These are phyloP conservation scores for Doris montereyensis DNA, from an alignment of 2,888 invertebrate species.

Conservation along the genomic window DNA sequence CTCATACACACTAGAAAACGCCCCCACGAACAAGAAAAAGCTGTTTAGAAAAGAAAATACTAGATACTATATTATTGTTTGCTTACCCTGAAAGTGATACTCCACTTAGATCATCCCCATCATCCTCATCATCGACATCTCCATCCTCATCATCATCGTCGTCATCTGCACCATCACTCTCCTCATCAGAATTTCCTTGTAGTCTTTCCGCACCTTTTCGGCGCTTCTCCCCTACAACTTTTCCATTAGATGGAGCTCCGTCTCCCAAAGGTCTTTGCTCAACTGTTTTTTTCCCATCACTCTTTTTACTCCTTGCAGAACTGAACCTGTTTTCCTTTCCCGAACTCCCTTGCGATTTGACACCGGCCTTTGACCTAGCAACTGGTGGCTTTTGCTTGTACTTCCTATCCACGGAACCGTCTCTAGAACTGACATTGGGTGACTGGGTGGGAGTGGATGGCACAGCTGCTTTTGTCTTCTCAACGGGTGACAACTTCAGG, in stretches of 20 bases:
- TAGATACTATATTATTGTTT: no score
- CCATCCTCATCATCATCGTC: slow-evolving; percentile 41
- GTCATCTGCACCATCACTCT: slow-evolving; percentile 28
- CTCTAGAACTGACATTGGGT: neutral
- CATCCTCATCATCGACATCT: slow-evolving; percentile 37
- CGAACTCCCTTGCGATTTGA: neutral
- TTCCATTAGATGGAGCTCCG: slow-evolving; percentile 53
- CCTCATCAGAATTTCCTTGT: neutral
- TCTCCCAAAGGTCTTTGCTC: slow-evolving; percentile 60
- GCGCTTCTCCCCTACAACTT: slow-evolving; percentile 43
- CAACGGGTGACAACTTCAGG: neutral
- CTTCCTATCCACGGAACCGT: neutral
- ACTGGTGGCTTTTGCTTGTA: neutral
- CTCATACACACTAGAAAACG: no score
- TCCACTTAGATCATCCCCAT: slow-evolving; percentile 36
- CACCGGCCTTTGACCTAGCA: neutral
- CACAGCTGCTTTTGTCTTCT: neutral
- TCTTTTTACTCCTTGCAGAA: neutral
- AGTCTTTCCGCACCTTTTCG: neutral
- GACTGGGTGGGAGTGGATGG: neutral
- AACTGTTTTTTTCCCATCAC: slow-evolving; percentile 12
- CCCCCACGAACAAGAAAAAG: no score
- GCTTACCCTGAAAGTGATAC: slow-evolving; percentile 46
- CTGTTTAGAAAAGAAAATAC: no score
- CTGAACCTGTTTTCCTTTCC: neutral